A percentile compares a stretch with the other conserved stretches of the same genome.
phyloP scores from a whole-genome alignment of 2,888 invertebrate genomes.

The Oscheius myriophilus region DNA sequence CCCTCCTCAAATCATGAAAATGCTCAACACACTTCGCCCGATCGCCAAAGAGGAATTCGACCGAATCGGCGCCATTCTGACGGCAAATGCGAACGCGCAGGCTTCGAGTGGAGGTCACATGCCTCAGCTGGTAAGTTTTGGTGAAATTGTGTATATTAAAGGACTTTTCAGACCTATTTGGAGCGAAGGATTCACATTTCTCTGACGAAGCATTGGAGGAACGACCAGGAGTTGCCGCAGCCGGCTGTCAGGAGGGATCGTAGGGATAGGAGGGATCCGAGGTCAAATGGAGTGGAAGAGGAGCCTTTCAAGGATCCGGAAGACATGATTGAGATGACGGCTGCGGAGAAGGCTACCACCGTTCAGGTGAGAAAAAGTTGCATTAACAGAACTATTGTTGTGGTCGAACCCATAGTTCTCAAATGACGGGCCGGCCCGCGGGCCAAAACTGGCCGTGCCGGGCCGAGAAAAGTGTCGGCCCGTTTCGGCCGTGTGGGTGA shows the following conservation, averaged over 20 bases:
- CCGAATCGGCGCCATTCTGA: background rate
- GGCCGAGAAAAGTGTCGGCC: too few relatives aligned
- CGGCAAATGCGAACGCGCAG: background rate
- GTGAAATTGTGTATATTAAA: too few relatives aligned
- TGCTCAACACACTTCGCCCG: background rate
- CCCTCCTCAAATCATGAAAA: background rate
- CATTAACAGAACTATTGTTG: too few relatives aligned
- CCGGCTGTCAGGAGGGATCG: slow-evolving; percentile 23
- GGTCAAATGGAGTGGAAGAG: slow-evolving; percentile 27
- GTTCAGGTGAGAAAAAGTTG: slow-evolving; percentile 3
- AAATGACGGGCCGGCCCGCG: too few relatives aligned
- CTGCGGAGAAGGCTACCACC: background rate
- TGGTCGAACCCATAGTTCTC: too few relatives aligned
- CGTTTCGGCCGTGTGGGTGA: too few relatives aligned
- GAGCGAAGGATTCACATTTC: slow-evolving; percentile 1
- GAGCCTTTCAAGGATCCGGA: slow-evolving; percentile 22
- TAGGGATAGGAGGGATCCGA: slow-evolving; percentile 13
- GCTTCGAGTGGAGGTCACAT: background rate
- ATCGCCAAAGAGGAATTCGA: slow-evolving; percentile 8
- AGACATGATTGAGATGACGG: background rate
- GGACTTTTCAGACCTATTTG: background rate
- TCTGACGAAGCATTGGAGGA: slow-evolving; percentile 24
- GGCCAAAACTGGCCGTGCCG: too few relatives aligned
- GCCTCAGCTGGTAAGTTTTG: too few relatives aligned
- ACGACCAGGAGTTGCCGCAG: slow-evolving; percentile 3